These are phyloP conservation scores for Anguilla pacifica DNA, from an alignment of 2,797 vertebrate genomes.

Conservation along the genomic window DNA sequence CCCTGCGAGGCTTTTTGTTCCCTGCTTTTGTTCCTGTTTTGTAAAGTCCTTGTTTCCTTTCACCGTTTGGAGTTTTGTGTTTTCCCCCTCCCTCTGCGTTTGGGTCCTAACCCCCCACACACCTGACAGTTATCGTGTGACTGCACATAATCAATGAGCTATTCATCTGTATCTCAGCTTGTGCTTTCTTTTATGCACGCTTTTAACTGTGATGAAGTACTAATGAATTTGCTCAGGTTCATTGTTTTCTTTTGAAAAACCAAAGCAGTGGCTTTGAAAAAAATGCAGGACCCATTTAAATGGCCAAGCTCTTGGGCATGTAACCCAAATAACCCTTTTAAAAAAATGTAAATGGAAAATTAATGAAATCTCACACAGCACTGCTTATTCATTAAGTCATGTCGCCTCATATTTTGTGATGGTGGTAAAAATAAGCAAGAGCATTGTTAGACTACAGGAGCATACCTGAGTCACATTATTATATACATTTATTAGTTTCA, in stretches of 20 bases:
- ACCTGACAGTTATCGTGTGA: background rate
- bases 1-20: too few relatives aligned
- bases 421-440: background rate
- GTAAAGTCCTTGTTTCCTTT: too few relatives aligned
- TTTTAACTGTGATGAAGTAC: background rate
- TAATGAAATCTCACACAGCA: background rate
- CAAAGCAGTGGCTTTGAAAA: background rate
- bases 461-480: background rate
- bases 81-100: too few relatives aligned
- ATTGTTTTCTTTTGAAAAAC: background rate
- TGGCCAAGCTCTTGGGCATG: background rate
- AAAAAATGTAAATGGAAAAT: background rate
- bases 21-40: too few relatives aligned
- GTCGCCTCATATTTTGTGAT: background rate
- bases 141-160: background rate
- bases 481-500: background rate
- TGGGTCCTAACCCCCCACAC: too few relatives aligned
- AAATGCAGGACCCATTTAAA: background rate
- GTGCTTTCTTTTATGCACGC: background rate
- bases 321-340: slow-evolving; percentile 2
- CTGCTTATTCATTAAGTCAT: background rate
- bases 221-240: background rate
- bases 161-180: background rate
- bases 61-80: too few relatives aligned
- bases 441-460: background rate